phyloP scores from a whole-genome alignment of 2,113 vertebrate species.

The Austrofundulus limnaeus region DNA sequence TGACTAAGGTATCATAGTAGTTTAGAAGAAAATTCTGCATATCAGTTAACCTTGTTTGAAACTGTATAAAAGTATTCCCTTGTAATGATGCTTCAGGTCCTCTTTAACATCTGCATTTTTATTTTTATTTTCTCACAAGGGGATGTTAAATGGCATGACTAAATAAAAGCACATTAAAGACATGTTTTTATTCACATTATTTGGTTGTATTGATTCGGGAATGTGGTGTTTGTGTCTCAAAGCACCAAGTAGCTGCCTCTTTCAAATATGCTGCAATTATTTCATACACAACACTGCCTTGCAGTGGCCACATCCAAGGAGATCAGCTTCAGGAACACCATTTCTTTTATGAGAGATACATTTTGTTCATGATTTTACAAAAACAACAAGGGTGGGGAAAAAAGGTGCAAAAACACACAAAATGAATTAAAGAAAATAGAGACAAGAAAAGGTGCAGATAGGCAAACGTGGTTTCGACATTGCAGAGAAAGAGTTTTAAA shows the following conservation, averaged over 20 bases:
- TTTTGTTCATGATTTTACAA: too few relatives aligned
- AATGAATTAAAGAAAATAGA: not conserved
- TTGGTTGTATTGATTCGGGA: not conserved
- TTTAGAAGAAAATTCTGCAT: too few relatives aligned
- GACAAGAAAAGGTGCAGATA: not conserved
- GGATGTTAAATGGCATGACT: too few relatives aligned
- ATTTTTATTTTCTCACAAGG: too few relatives aligned
- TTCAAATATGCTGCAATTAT: conserved; percentile 27
- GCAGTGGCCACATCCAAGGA: conserved; percentile 55
- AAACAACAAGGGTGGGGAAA: too few relatives aligned
- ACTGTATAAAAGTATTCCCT: too few relatives aligned
- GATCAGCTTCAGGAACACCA: conserved; percentile 35
- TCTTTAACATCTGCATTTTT: too few relatives aligned
- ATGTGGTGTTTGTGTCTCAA: not conserved
- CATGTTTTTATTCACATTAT: not conserved
- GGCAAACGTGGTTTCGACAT: conserved; percentile 27
- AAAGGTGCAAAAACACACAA: not conserved
- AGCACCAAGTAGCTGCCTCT: not conserved
- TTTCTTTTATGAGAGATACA: not conserved
- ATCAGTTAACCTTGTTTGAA: too few relatives aligned
- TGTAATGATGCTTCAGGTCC: too few relatives aligned
- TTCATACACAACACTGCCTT: conserved; percentile 66
- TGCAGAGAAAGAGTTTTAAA: conserved; percentile 25
- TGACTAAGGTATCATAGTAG: too few relatives aligned
- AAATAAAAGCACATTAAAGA: not conserved